phyloP scores from a whole-genome alignment of 1,140 invertebrate genomes.

The Drosophila watanabei region DNA sequence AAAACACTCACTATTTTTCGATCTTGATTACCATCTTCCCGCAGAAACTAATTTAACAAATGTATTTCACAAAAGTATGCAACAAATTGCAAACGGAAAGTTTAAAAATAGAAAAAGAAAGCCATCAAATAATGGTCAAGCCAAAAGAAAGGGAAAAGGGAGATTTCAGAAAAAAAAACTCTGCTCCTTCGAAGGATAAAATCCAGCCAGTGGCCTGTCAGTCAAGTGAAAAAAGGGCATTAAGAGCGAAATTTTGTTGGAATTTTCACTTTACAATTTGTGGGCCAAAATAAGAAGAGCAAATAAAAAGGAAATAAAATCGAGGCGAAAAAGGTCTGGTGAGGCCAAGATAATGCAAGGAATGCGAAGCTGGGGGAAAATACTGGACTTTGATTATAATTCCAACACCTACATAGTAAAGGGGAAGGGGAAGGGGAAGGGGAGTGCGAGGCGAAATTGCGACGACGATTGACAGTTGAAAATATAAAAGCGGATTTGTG shows the following conservation, averaged over 20 bases:
- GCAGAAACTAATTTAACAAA: slow-evolving; percentile 71
- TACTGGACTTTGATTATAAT: slow-evolving; percentile 77
- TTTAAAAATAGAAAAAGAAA: slow-evolving; percentile 14
- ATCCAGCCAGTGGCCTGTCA: slow-evolving; percentile 47
- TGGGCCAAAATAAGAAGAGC: slow-evolving; percentile 27
- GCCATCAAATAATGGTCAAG: slow-evolving; percentile 54
- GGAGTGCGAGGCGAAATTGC: slow-evolving; percentile 48
- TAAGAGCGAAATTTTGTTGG: slow-evolving; percentile 74
- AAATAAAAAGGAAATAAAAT: slow-evolving; percentile 58
- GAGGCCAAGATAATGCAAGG: slow-evolving; percentile 48
- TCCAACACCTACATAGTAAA: slow-evolving; percentile 72
- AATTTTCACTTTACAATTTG: slow-evolving; percentile 81
- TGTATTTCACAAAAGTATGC: slow-evolving; percentile 64
- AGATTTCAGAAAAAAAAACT: not conserved
- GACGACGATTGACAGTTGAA: slow-evolving; percentile 80
- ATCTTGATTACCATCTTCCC: slow-evolving; percentile 38
- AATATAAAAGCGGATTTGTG: slow-evolving; percentile 83
- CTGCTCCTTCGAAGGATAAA: not conserved
- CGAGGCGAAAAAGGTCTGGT: slow-evolving; percentile 30
- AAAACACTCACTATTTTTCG: not conserved
- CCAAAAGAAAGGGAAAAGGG: slow-evolving; percentile 1
- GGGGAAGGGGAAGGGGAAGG: not conserved
- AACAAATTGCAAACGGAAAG: slow-evolving; percentile 58
- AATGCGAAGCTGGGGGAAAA: slow-evolving; percentile 21
- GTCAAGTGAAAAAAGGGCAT: slow-evolving; percentile 76